Evolutionary conservation across 2,888 invertebrate species (phyloP).

Genomic region (Plagiodera versicolora): DNA sequence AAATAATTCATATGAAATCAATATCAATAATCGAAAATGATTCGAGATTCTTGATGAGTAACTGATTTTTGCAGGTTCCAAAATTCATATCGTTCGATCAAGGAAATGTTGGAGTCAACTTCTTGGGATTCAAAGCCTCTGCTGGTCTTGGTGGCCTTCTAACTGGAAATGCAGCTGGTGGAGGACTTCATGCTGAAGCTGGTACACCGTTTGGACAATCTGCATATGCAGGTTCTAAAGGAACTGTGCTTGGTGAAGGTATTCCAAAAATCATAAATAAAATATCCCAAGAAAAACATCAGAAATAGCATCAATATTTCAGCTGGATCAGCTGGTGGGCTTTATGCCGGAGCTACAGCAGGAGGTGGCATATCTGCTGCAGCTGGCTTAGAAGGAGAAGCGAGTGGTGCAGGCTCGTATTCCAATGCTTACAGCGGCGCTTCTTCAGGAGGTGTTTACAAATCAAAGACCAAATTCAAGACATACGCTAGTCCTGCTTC

Average conservation of each 20-base stretch:
- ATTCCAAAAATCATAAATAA: too few species aligned
- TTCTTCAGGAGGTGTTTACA: constrained; percentile 33
- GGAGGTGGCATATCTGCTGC: constrained; percentile 59
- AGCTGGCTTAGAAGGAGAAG: constrained; percentile 59
- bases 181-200: constrained; percentile 70
- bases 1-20: too few species aligned
- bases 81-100: constrained; percentile 62
- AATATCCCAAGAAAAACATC: too few species aligned
- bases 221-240: constrained; percentile 71
- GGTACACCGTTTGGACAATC: constrained; percentile 70
- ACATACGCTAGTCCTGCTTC: constrained; percentile 11
- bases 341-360: constrained; percentile 64
- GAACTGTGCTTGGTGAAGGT: constrained; percentile 53
- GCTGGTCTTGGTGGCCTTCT: constrained; percentile 71
- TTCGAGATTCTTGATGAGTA: not conserved
- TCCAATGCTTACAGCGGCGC: constrained; percentile 43
- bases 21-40: too few species aligned
- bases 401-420: constrained; percentile 38
- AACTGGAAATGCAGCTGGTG: constrained; percentile 59
- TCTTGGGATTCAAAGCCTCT: constrained; percentile 72
- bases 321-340: constrained; percentile 54
- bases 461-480: constrained; percentile 10
- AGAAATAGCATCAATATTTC: constrained; percentile 10
- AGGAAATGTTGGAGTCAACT: constrained; percentile 72
- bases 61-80: constrained; percentile 32